Percentiles rank a stretch among this genome's conserved stretches.
Evolutionary conservation across 1,140 invertebrate genomes (phyloP).

Genomic region (Sycophaga agraensis): DNA sequence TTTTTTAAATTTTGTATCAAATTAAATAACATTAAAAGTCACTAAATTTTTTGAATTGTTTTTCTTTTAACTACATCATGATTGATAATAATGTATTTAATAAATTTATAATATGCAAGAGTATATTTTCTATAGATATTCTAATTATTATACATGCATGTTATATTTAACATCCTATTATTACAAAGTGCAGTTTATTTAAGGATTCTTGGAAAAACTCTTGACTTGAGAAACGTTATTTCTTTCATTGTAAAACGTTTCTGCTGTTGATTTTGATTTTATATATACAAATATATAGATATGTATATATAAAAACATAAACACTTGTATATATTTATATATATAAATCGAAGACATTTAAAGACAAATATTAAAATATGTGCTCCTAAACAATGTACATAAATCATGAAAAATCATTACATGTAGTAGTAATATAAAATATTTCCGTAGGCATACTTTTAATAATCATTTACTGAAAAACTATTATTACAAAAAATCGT

Average conservation of each 20-base stretch:
- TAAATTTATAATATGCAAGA: no score
- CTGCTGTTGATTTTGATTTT: conserved; percentile 32
- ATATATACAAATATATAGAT: no score
- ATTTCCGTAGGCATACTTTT: conserved; percentile 48
- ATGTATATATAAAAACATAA: no score
- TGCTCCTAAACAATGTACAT: conserved; percentile 43
- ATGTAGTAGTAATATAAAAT: conserved; percentile 41
- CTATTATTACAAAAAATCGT: conserved; percentile 43
- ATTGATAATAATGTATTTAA: no score
- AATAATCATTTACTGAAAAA: conserved; percentile 48
- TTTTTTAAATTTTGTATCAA: no score
- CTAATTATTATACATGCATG: no score
- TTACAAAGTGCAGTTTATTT: no score
- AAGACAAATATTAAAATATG: conserved; percentile 35
- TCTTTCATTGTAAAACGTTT: conserved; percentile 3
- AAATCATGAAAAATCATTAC: conserved; percentile 38
- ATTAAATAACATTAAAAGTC: no score
- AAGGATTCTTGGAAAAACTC: conserved; percentile 24
- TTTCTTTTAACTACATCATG: no score
- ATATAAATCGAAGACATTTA: conserved; percentile 4
- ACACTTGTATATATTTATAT: conserved; percentile 19
- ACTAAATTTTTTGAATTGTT: no score
- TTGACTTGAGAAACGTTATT: conserved; percentile 4
- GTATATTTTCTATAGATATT: no score
- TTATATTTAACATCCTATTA: no score